Base-by-base conservation (phyloP, 2,888 invertebrate species). In the Athalia circularis region DNA sequence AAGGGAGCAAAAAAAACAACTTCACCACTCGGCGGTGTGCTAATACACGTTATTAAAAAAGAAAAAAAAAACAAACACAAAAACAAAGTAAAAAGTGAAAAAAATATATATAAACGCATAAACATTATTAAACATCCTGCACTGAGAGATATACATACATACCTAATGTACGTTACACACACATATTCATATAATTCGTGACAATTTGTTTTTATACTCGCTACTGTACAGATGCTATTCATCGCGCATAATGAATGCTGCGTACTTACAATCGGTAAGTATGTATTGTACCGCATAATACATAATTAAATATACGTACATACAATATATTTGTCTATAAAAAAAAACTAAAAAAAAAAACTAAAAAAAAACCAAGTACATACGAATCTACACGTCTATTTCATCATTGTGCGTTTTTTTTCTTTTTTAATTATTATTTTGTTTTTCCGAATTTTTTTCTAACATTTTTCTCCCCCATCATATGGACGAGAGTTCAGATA, bases 261-360 rank as follows among this genome's bases (percentile, higher is more conserved):
- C 65, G 48, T 48, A 65, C 65, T 65, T n/a, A 65, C 65, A 65
- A 65, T 65, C 48, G 13, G 15, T 11, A 48, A 65, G 47, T 65
- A 29, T 65, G 48, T 65, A 65, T 65, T n/a, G 13, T 65, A n/a
- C n/a, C 47, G 11, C 15, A 29, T 29, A 29, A 29, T 29, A 11
- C 8, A 29, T 48, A 48, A 6, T 48, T 11, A 52, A 9, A 52
- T 52, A 3, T 52, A 65, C 48, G 6, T 7, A 48, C 48, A 13
- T 62, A 48, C 47, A 6, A n/a, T n/a, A n/a, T n/a, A n/a, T n/a
- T n/a, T n/a, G n/a, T n/a, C n/a, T n/a, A n/a, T n/a, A n/a, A n/a
- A n/a, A n/a, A n/a, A n/a, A n/a, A n/a, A n/a, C n/a, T 9, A 65
- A 3, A 59, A 3, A n/a, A n/a, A n/a, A n/a, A n/a, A n/a, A 29